phyloP scores from a whole-genome alignment of 2,888 invertebrate genomes.

The Sylvicola fuscatus region DNA sequence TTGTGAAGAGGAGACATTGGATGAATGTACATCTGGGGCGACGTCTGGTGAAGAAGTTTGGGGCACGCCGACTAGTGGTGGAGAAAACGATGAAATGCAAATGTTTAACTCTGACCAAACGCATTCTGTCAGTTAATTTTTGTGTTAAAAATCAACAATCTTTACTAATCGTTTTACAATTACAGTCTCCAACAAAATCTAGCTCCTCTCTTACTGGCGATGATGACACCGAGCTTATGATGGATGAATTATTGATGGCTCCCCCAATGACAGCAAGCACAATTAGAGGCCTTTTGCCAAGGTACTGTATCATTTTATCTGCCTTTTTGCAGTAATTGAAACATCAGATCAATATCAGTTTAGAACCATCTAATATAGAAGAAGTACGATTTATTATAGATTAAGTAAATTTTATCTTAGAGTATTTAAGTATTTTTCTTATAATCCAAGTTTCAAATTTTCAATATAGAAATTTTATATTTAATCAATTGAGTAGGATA shows the following conservation, averaged over 20 bases:
- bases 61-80: constrained; percentile 77
- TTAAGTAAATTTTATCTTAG: too few relatives aligned
- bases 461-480: too few relatives aligned
- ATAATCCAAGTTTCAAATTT: too few relatives aligned
- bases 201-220: constrained; percentile 45
- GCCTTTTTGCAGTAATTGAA: too few relatives aligned
- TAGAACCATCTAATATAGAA: too few relatives aligned
- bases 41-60: constrained; percentile 73
- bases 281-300: constrained; percentile 45
- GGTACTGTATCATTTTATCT: constrained; percentile 29
- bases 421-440: too few relatives aligned
- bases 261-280: constrained; percentile 55
- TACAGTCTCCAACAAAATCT: constrained; percentile 40
- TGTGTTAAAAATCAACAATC: constrained; percentile 3
- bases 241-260: constrained; percentile 60
- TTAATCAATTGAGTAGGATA: too few relatives aligned
- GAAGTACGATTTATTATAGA: too few relatives aligned
- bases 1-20: constrained; percentile 40
- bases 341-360: too few relatives aligned
- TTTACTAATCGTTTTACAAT: constrained; percentile 1
- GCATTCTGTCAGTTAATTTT: constrained; percentile 35
- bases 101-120: constrained; percentile 44
- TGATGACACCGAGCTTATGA: constrained; percentile 59
- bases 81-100: constrained; percentile 49
- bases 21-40: constrained; percentile 61